Evolutionary conservation across 2,888 invertebrate genomes (phyloP), one percentile per base, ranked within the genome.

Genomic region (Agriopis leucophaearia): DNA sequence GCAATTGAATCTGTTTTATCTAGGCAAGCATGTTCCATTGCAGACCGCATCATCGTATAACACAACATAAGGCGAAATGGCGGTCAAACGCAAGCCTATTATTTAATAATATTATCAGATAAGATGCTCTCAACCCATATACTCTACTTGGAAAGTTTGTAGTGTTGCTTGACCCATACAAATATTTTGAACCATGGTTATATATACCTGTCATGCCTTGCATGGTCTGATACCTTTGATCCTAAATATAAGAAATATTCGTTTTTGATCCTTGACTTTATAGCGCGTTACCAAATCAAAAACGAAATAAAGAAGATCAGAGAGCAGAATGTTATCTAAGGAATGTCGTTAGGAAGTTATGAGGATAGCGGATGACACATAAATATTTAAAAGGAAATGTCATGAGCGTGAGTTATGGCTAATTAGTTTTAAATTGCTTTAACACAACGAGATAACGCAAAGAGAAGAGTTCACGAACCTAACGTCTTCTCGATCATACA

Each of bases 341-440:
- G 72, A 74, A 72, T 74, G 74, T 72, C 69, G 66, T 74, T 74
- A 74, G 69, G 71, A 72, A 72, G 72, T 62, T 66, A 64, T 52
- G 54, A 72, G 73, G 69, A 71, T 73, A 71, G 72, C 60, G 59
- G 64, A 66, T 70, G 74, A 67, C 73, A 71, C 70, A 66, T 66
- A 74, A 71, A 72, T 71, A 51, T 58, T 71, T 72, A 67, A 72
- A 67, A 67, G 74, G 70, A 72, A 74, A 69, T 72, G 69, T 74
- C 72, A 70, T 56, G 56, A 51, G 64, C 15, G 66, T 71, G 59
- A 72, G 64, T 66, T 71, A 73, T 71, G 66, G 71, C 68, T 74
- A 73, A 74, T 70, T 73, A 58, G 63, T 71, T 74, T 72, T 68
- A 70, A 71, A 74, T 69, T 72, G 67, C 71, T 70, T 44, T 60